These are phyloP conservation scores for Drosophila neocordata DNA, from an alignment of 1,140 invertebrate genomes.

Conservation along the genomic window DNA sequence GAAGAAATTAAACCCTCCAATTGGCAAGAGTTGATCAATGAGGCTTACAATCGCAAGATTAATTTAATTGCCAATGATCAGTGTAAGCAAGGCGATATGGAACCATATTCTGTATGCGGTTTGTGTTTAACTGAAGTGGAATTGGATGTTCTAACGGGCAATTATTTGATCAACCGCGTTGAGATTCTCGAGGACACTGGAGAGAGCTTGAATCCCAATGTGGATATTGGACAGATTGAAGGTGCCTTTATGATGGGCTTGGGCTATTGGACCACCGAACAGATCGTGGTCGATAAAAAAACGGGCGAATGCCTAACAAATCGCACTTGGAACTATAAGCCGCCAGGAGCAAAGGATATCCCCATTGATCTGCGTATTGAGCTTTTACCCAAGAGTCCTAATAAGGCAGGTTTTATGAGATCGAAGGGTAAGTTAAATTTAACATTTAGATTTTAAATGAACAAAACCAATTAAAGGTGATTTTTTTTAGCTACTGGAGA, in stretches of 20 bases:
- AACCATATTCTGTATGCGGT: slow-evolving; percentile 85
- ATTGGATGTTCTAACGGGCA: slow-evolving; percentile 89
- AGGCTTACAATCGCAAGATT: slow-evolving; percentile 85
- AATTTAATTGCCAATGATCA: slow-evolving; percentile 86
- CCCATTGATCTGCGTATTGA: slow-evolving; percentile 92
- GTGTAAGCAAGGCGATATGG: slow-evolving; percentile 82
- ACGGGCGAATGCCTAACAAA: slow-evolving; percentile 89
- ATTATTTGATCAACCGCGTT: slow-evolving; percentile 85
- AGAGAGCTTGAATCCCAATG: slow-evolving; percentile 88
- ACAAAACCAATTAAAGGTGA: too few relatives aligned
- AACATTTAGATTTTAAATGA: too few relatives aligned
- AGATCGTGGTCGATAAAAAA: slow-evolving; percentile 86
- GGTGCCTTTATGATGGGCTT: slow-evolving; percentile 94
- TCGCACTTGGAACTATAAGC: slow-evolving; percentile 92
- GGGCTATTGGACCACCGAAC: slow-evolving; percentile 90
- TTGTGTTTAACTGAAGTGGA: slow-evolving; percentile 87
- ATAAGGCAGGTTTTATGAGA: slow-evolving; percentile 88
- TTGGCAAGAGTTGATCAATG: slow-evolving; percentile 87
- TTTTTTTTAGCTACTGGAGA: slow-evolving; percentile 87
- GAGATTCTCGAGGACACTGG: slow-evolving; percentile 91
- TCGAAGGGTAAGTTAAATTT: slow-evolving; percentile 87
- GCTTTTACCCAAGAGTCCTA: slow-evolving; percentile 88
- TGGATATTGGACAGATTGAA: slow-evolving; percentile 92
- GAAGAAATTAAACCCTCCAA: slow-evolving; percentile 84
- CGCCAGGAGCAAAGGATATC: slow-evolving; percentile 91